phyloP scores from a whole-genome alignment of 2,113 vertebrate species.

The Ailurus styani region DNA sequence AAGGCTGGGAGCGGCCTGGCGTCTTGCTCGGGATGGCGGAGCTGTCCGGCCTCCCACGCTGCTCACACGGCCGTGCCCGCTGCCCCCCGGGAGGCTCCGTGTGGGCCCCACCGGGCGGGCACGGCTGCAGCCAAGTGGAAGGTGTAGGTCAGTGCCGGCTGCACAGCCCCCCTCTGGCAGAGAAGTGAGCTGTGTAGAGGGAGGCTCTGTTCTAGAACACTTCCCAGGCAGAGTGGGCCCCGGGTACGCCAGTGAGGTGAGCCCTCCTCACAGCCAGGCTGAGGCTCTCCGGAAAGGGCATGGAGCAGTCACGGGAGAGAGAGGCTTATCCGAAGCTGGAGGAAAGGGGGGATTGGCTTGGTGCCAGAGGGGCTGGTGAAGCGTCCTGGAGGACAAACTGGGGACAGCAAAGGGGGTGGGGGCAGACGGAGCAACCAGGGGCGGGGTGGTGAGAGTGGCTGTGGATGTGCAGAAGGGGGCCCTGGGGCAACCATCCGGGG shows the following conservation, averaged over 20 bases:
- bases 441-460: neutral
- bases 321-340: neutral
- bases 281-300: neutral
- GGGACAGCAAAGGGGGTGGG: neutral
- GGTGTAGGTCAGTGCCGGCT: neutral
- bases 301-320: fast-evolving
- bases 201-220: neutral
- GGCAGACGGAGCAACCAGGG: neutral
- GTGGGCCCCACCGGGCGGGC: neutral
- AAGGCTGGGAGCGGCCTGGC: neutral
- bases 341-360: neutral
- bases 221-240: neutral
- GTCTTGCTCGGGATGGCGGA: neutral
- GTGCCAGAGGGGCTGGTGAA: neutral
- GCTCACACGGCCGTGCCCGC: fast-evolving
- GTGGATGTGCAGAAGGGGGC: neutral
- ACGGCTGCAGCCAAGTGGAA: neutral
- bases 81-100: fast-evolving
- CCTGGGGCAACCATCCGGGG: neutral
- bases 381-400: no score
- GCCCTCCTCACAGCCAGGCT: fast-evolving
- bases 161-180: neutral
- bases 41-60: neutral
- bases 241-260: fast-evolving
- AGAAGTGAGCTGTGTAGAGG: neutral